Conservation (phyloP, 2,113 vertebrate species). For the Solenodon paradoxus region DNA sequence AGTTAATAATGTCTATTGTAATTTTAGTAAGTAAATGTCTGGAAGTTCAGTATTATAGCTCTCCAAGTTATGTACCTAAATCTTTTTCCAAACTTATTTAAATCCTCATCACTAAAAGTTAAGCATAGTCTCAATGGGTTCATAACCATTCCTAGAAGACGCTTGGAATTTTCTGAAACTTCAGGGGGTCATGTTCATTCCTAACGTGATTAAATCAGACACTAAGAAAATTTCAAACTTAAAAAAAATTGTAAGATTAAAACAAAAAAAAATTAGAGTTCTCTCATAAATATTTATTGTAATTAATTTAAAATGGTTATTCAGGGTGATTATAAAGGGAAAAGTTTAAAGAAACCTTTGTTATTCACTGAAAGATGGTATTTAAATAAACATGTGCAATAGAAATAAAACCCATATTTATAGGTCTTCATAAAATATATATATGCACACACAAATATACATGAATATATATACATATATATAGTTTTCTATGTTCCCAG, state of each 20-base stretch:
- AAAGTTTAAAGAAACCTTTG: neutral
- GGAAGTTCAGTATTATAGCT: neutral
- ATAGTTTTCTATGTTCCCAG: neutral
- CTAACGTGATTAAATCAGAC: neutral
- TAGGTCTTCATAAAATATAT: neutral
- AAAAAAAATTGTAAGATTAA: slow-evolving; percentile 16
- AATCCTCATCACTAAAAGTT: slow-evolving; percentile 7
- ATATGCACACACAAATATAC: too few relatives aligned
- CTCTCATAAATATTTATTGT: neutral
- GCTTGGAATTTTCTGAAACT: slow-evolving; percentile 14
- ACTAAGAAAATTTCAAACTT: slow-evolving; percentile 5
- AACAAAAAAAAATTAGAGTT: neutral
- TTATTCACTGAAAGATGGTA: neutral
- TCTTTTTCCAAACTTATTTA: neutral
- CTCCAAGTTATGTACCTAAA: neutral
- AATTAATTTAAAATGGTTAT: neutral
- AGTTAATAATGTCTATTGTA: slow-evolving; percentile 23
- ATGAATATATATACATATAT: neutral
- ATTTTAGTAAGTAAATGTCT: slow-evolving; percentile 49
- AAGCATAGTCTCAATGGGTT: neutral
- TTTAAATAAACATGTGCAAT: neutral
- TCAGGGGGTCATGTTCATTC: neutral
- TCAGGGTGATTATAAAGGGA: neutral
- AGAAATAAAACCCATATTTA: neutral
- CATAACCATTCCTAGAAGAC: neutral